Evolutionary conservation across 2,113 vertebrate genomes (phyloP).

Genomic region (Clupea harengus): DNA sequence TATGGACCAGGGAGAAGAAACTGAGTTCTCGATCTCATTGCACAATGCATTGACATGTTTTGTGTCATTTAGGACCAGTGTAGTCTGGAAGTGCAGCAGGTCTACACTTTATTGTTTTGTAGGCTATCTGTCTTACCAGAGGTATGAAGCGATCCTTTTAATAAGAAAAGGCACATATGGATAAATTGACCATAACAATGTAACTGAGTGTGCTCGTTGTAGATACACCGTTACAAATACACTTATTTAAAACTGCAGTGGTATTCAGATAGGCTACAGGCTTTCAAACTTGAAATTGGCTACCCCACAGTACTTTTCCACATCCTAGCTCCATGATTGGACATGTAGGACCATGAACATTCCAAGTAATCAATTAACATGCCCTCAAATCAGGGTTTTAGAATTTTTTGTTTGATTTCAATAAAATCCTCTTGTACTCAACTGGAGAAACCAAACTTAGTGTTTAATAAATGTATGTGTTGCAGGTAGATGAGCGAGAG

Average conservation of each 20-base stretch:
- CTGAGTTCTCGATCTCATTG: background rate
- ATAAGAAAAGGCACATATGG: background rate
- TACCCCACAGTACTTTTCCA: no score
- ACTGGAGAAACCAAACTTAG: background rate
- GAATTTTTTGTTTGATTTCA: background rate
- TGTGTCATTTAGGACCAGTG: no score
- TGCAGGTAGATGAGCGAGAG: background rate
- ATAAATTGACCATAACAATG: background rate
- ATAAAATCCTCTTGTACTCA: background rate
- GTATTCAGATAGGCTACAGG: background rate
- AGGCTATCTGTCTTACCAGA: no score
- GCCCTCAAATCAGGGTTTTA: background rate
- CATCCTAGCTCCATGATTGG: background rate
- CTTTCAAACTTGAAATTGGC: no score
- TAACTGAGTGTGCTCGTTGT: background rate
- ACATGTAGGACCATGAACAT: background rate
- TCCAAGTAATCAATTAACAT: background rate
- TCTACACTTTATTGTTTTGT: no score
- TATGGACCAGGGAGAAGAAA: no score
- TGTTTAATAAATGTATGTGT: background rate
- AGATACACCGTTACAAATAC: background rate
- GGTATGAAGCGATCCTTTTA: background rate
- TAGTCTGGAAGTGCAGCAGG: no score
- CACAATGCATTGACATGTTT: background rate
- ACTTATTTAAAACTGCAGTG: background rate